Evolutionary conservation across 2,113 vertebrate genomes (phyloP).

Genomic region (Cricetomys ansorgei): DNA sequence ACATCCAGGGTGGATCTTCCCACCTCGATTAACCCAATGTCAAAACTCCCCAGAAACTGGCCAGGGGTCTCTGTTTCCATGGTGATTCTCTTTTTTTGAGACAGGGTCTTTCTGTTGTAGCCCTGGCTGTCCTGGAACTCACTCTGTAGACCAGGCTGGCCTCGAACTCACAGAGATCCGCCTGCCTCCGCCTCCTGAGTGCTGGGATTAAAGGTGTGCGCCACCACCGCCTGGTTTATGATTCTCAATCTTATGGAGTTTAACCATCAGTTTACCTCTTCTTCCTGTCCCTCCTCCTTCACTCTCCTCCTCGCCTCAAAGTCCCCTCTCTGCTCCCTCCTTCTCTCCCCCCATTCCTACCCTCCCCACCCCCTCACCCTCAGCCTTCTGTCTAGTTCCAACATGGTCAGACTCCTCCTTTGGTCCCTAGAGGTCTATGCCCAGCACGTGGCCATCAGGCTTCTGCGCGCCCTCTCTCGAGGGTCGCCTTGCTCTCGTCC

Average conservation of each 20-base stretch:
- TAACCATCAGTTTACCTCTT: neutral
- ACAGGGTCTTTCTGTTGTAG: no score
- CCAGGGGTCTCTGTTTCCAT: neutral
- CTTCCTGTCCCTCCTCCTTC: neutral
- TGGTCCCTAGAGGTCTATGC: neutral
- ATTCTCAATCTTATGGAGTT: neutral
- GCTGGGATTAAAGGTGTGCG: no score
- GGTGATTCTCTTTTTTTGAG: neutral
- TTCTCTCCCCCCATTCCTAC: fast-evolving
- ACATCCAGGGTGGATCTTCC: neutral
- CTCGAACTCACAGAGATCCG: no score
- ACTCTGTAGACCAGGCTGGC: no score
- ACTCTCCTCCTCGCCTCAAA: no score
- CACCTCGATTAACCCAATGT: neutral
- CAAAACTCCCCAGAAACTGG: neutral
- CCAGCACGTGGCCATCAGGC: no score
- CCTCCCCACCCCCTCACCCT: neutral
- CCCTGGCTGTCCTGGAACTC: no score
- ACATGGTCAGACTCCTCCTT: neutral
- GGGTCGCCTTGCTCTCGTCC: no score
- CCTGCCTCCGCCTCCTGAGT: no score
- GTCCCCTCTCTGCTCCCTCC: no score
- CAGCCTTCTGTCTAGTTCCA: neutral
- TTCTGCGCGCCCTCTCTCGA: no score
- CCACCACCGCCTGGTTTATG: no score